Conservation (phyloP, 2,888 invertebrate genomes). For the Nymphalis c-album region DNA sequence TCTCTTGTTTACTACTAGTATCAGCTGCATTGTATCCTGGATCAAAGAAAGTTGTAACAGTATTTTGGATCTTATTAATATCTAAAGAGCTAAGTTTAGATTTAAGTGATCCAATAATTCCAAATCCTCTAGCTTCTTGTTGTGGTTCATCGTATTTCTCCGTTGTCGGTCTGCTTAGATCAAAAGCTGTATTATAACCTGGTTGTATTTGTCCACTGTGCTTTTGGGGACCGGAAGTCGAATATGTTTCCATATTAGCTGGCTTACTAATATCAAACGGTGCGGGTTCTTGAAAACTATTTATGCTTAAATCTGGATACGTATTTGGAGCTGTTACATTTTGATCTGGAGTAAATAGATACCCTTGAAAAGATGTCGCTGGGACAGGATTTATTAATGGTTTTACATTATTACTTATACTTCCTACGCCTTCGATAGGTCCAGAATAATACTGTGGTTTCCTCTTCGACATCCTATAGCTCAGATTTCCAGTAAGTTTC, state of each 20-base stretch:
- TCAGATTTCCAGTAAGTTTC: slow-evolving; percentile 56
- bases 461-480: slow-evolving; percentile 70
- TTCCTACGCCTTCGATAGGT: slow-evolving; percentile 70
- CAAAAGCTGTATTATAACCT: slow-evolving; percentile 61
- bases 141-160: slow-evolving; percentile 53
- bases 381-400: slow-evolving; percentile 56
- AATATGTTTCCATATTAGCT: slow-evolving; percentile 25
- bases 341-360: slow-evolving; percentile 58
- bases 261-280: slow-evolving; percentile 48
- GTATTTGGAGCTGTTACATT: slow-evolving; percentile 30
- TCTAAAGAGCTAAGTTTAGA: slow-evolving; percentile 71
- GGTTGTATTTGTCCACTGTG: slow-evolving; percentile 38
- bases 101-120: slow-evolving; percentile 74
- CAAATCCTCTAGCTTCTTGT: slow-evolving; percentile 62
- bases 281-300: slow-evolving; percentile 19
- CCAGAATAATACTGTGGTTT: slow-evolving; percentile 76
- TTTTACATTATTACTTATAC: slow-evolving; percentile 67
- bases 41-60: slow-evolving; percentile 75
- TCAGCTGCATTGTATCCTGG: slow-evolving; percentile 64
- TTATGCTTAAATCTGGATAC: slow-evolving; percentile 43
- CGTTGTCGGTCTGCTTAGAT: slow-evolving; percentile 61
- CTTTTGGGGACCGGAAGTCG: slow-evolving; percentile 41
- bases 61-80: slow-evolving; percentile 74
- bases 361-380: slow-evolving; percentile 53
- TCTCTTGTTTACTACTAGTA: slow-evolving; percentile 37